Percentiles rank a stretch among this genome's conserved stretches.
Evolutionary conservation across 2,888 invertebrate species (phyloP).

Genomic region (Melanostoma scalare): DNA sequence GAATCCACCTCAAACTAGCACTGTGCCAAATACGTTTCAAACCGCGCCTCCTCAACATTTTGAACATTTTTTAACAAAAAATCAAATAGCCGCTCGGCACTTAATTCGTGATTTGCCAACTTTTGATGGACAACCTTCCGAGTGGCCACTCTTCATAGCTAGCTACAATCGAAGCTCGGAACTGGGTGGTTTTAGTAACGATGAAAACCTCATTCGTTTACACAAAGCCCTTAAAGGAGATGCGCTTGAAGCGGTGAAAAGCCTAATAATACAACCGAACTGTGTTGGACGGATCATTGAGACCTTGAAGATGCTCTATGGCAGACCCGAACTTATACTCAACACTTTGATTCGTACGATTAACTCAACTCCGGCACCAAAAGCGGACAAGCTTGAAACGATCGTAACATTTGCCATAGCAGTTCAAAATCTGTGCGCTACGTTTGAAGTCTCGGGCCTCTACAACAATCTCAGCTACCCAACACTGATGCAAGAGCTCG

Average conservation of each 20-base stretch:
- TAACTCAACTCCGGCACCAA: neutral
- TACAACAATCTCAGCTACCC: conserved; percentile 5
- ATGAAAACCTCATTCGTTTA: conserved; percentile 20
- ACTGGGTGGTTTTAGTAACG: neutral
- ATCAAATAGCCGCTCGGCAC: too few relatives aligned
- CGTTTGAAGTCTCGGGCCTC: neutral
- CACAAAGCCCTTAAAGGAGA: conserved; percentile 24
- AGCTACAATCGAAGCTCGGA: too few relatives aligned
- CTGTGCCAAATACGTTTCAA: too few relatives aligned
- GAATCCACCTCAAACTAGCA: too few relatives aligned
- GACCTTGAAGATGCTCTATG: conserved; percentile 1
- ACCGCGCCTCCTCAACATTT: too few relatives aligned
- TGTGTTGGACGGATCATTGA: neutral
- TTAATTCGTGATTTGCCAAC: too few relatives aligned
- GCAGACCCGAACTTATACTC: neutral
- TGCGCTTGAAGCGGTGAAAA: neutral
- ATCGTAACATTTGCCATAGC: conserved; percentile 4
- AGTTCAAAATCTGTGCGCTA: conserved; percentile 21
- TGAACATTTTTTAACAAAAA: too few relatives aligned
- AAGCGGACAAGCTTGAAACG: neutral
- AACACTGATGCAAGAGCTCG: conserved; percentile 35
- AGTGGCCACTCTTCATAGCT: too few relatives aligned
- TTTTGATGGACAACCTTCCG: too few relatives aligned
- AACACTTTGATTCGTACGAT: conserved; percentile 3
- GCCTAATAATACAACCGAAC: conserved; percentile 2